A percentile compares a stretch with the other conserved stretches of the same genome.
phyloP scores from a whole-genome alignment of 2,113 vertebrate genomes.

The Neomonachus schauinslandi region DNA sequence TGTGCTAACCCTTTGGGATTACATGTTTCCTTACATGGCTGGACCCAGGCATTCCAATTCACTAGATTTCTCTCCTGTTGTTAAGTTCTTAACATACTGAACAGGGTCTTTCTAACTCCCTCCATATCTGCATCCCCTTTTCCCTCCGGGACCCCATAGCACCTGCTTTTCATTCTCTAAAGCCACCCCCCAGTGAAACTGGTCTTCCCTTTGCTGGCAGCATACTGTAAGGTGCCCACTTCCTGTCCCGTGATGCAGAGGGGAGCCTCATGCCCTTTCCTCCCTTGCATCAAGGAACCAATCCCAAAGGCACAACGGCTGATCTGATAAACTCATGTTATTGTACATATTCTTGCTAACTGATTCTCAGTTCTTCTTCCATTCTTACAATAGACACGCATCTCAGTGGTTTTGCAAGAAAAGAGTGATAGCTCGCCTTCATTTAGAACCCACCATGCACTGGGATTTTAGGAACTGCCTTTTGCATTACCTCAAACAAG shows the following conservation, averaged over 20 bases:
- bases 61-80: background rate
- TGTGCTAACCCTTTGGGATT: background rate
- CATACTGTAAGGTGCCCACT: background rate
- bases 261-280: background rate
- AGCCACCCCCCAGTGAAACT: background rate
- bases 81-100: background rate
- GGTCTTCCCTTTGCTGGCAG: background rate
- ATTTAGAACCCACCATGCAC: background rate
- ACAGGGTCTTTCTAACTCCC: background rate
- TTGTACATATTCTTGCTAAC: background rate
- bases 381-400: background rate
- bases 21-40: background rate
- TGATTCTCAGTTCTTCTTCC: background rate
- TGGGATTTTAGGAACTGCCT: background rate
- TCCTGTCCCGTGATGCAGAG: background rate
- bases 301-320: background rate
- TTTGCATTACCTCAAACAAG: background rate
- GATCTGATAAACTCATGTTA: background rate
- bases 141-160: background rate
- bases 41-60: background rate
- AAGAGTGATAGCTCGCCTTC: background rate
- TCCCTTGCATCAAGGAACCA: background rate
- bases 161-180: background rate
- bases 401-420: background rate
- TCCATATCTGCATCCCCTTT: background rate